Base-by-base conservation (phyloP, 2,888 invertebrate genomes). In the Zootermopsis nevadensis region DNA sequence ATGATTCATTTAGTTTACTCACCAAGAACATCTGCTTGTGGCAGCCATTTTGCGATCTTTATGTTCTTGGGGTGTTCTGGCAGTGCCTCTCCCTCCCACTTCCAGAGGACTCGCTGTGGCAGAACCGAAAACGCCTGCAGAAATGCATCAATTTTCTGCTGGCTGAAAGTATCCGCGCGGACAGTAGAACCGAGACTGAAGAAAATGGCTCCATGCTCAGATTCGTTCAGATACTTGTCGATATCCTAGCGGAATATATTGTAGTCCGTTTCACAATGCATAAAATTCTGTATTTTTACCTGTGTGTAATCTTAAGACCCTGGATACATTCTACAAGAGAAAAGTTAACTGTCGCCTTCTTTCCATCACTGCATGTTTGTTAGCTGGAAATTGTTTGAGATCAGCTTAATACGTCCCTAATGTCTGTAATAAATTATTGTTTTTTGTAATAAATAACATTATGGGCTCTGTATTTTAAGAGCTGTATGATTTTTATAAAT, bases 21-120 rank as follows among this genome's bases (percentile, higher is more conserved):
- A n/a, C 89, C 89, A 33, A 89, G 83, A 8, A 90, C 87, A 81
- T 89, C 89, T 1, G 87, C 84, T 83, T 90, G 90, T 8, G 90
- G 89, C 72, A 89, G 88, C 90, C 89, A 90, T 33, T 88, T 87
- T 35, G 86, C 87, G 10, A 88, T 88, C 6, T 87, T 86, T 0
- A 90, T 87, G 86, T 89, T 89, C 87, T 42, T 87, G 87, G 38
- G 90, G 88, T 27, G 87, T 1, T 82, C 80, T 0, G 88, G 87
- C 7, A 88, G 80, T 30, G 85, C 67, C 2, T 84, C 60, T 12
- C 83, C 72, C 31, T 86, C 85, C 38, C 85, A 79, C 30, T 86
- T 86, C 86, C 86, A 86, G 12, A 86, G 76, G 3, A 86, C 77
- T 81, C 85, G 84, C 55, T 85, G 85, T 0, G 79, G 79, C 35